A percentile compares a stretch with the other conserved stretches of the same genome.
These are phyloP conservation scores for Diplazon laetatorius DNA, from an alignment of 2,888 invertebrate species.

Conservation along the genomic window DNA sequence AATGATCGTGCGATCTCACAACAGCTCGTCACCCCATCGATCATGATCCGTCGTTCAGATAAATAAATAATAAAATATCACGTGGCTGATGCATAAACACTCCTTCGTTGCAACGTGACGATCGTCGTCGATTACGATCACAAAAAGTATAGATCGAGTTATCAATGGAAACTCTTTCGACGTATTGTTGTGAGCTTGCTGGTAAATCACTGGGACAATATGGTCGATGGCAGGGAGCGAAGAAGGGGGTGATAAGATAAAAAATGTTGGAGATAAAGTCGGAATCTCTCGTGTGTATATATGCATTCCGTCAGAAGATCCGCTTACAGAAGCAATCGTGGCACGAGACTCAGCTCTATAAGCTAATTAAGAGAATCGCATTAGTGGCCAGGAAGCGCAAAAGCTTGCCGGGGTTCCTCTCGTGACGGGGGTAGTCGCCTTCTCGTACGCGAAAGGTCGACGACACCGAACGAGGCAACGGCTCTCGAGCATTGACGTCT, in stretches of 20 bases:
- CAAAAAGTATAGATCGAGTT: constrained; percentile 32
- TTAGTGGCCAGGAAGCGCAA: constrained; percentile 69
- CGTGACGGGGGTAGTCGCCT: constrained; percentile 52
- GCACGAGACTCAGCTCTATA: constrained; percentile 54
- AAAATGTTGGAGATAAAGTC: neutral
- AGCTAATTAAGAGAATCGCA: constrained; percentile 77
- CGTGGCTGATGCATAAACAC: constrained; percentile 33
- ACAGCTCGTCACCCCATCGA: constrained; percentile 57
- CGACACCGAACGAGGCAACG: constrained; percentile 67
- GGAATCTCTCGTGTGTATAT: neutral
- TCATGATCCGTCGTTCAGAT: constrained; percentile 54
- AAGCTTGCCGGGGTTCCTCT: constrained; percentile 39
- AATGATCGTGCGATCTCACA: constrained; percentile 53
- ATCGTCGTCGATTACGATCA: constrained; percentile 27
- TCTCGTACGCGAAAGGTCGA: constrained; percentile 74
- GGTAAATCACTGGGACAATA: neutral
- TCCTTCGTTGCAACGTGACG: constrained; percentile 13
- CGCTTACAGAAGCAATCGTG: constrained; percentile 47
- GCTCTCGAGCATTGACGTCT: constrained; percentile 21
- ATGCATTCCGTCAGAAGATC: constrained; percentile 13
- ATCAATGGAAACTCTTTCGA: constrained; percentile 48
- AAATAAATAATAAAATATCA: constrained; percentile 57
- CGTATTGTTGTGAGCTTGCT: neutral
- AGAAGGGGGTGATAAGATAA: too few species aligned
- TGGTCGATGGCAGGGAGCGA: neutral